These are phyloP conservation scores for Timema podura DNA, from an alignment of 2,888 invertebrate genomes.

Conservation along the genomic window DNA sequence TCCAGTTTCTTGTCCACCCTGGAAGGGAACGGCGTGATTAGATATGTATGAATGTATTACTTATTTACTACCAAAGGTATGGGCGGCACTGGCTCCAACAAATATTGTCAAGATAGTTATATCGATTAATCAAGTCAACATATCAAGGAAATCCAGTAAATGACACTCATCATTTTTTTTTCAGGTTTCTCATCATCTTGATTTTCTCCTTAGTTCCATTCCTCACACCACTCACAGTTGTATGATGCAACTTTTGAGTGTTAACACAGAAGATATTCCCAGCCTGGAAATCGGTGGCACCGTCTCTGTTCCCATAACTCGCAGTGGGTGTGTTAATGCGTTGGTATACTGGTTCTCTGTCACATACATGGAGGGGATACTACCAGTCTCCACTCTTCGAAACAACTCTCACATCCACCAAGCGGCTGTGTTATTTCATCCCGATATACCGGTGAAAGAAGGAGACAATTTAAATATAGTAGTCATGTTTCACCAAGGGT, in stretches of 20 bases:
- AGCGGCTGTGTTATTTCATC: neutral
- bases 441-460: neutral
- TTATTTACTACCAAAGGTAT: too few relatives aligned
- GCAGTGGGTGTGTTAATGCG: neutral
- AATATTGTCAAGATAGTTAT: too few relatives aligned
- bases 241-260: neutral
- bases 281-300: neutral
- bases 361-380: neutral
- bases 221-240: neutral
- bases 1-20: too few relatives aligned
- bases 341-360: constrained; percentile 4
- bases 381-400: constrained; percentile 5
- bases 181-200: neutral
- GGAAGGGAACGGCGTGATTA: too few relatives aligned
- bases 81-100: too few relatives aligned
- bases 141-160: too few relatives aligned
- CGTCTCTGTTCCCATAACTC: neutral
- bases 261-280: neutral
- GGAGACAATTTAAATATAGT: neutral
- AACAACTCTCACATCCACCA: constrained; percentile 6
- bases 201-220: neutral
- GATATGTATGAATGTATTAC: too few relatives aligned
- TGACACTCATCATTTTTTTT: too few relatives aligned
- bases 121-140: too few relatives aligned
- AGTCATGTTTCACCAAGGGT: too few relatives aligned